These are phyloP conservation scores for Leptopilina myrica DNA, from an alignment of 2,888 invertebrate genomes.

Conservation along the genomic window DNA sequence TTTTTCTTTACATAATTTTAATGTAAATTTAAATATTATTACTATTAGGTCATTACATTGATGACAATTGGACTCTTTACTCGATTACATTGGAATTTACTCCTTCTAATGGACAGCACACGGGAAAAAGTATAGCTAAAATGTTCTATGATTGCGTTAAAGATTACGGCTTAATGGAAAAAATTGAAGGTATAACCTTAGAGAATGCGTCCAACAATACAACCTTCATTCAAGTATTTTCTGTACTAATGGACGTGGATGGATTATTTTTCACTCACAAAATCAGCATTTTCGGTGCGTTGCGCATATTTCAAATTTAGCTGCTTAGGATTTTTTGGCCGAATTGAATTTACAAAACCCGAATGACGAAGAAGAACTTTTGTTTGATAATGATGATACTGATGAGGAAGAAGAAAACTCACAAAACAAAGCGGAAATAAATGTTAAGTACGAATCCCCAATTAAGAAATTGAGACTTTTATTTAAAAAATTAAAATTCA, in stretches of 20 bases:
- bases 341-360: neutral
- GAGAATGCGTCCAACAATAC: no score
- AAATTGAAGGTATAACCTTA: no score
- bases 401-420: no score
- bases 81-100: constrained; percentile 3
- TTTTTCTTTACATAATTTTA: neutral
- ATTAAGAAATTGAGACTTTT: no score
- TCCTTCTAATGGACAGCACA: neutral
- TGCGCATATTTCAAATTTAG: neutral
- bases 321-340: neutral
- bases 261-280: neutral
- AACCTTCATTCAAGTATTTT: no score
- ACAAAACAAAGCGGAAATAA: no score
- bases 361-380: neutral
- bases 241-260: no score
- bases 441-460: no score
- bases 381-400: neutral
- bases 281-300: neutral
- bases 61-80: neutral
- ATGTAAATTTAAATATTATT: neutral
- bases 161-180: neutral
- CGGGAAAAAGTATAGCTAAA: neutral
- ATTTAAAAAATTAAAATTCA: no score
- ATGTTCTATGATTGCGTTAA: neutral
- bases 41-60: neutral